Evolutionary conservation across 2,888 invertebrate genomes (phyloP), one percentile per base, ranked within the genome.

Genomic region (Achlya flavicornis): DNA sequence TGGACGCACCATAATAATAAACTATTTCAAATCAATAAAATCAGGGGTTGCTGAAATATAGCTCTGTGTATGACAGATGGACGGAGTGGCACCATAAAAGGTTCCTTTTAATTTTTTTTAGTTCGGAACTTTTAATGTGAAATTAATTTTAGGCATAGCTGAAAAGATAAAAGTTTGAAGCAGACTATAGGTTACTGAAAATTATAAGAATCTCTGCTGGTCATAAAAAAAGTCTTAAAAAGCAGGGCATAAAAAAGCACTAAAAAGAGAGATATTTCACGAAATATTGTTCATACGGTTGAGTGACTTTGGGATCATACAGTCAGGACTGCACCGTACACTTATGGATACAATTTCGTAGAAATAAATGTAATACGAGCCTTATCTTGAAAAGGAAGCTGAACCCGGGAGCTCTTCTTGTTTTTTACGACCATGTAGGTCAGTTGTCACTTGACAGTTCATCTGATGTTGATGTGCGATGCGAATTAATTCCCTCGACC

Each of bases 401-500:
- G 74, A 74, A 77, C 77, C 66, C 63, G 59, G 71, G 63, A 66
- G 65, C 66, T 74, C 71, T 67, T 75, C 74, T 68, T 61, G 71
- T 73, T 72, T 76, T 77, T 79, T 75, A 76, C 64, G 72, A 75
- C 65, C 68, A 43, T 62, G 65, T 72, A 76, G 83, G 80, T 83
- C 78, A 66, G 67, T 65, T 61, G 64, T 70, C 65, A 62, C 53
- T 63, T 69, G 63, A 67, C 65, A 63, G 63, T 60, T 19, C 38
- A 19, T 66, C 61, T 67, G 63, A 60, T 43, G 60, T 16, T 41
- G 60, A 41, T 41, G 67, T 66, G 69, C 71, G 69, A 71, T 67
- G 76, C 66, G 79, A 81, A 81, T 81, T 83, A 83, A 80, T 81
- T 74, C 76, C 64, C 66, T 48, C 32, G 60, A 68, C 48, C 75